Base-by-base conservation (phyloP, 2,888 invertebrate genomes). In the Synergus laeviventris region DNA sequence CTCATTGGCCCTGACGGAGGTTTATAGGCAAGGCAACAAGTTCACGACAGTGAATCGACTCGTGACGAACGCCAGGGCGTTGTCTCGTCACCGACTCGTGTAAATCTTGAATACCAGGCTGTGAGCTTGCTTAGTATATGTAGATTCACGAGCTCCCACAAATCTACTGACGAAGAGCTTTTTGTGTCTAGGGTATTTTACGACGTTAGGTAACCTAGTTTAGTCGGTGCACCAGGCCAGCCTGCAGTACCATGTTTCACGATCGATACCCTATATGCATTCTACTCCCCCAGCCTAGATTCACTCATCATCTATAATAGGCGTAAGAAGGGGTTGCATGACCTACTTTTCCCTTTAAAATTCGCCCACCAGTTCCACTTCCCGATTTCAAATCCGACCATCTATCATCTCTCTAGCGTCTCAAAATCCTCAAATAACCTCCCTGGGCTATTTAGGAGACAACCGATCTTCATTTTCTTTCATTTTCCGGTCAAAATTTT, bases 161-260 rank as follows among this genome's bases (percentile, higher is more conserved):
- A 21, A 36, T 39, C 64, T 62, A 76, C 42, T 49, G 56, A 73
- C 18, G 24, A 59, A 54, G 36, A 45, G 61, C 74, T 74, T 60
- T 70, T 74, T 61, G 60, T 76, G 38, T 78, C 77, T 81, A 78
- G 77, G 81, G 81, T 82, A 84, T 84, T 84, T 85, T 84, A 83
- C 84, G 74, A 83, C 83, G 74, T 83, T 84, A 81, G 84, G 85
- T 89, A 89, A 89, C 89, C 89, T 83, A 89, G 88, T 89, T 89
- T 88, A 81, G 81, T 80, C 83, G 84, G 83, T 87, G 86, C 86
- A 87, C 86, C 87, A 86, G 87, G 85, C 85, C 84, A 84, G 79
- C 80, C 83, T 83, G 83, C 86, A 83, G 76, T 49, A 76, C 81
- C 80, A 66, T 64, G 70, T 36, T 77, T 66, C 74, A 76, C 76